Base-by-base conservation (phyloP, 1,140 invertebrate genomes). In the Propsilocerus akamusi region DNA sequence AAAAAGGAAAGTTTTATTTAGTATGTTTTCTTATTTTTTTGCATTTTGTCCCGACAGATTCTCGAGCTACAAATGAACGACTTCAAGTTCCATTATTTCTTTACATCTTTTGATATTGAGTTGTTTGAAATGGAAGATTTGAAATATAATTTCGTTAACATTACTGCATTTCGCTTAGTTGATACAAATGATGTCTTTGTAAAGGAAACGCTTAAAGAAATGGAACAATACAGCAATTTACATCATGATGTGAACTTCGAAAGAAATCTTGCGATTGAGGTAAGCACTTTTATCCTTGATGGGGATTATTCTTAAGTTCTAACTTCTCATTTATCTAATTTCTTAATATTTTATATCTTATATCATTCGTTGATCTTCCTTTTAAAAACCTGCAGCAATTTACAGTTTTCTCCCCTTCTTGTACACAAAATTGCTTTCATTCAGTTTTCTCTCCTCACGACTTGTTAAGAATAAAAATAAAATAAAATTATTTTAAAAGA, bases 131-230 rank as follows among this genome's bases (percentile, higher is more conserved):
- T 94, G 50, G 88, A 93, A 67, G 88, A 94, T 63, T 93, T 94
- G 68, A 88, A 87, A 61, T 92, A 93, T 69, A 93, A 93, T 67
- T 81, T 81, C 50, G 89, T 93, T 11, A 94, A 94, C 65, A 92
- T 94, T 70, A 93, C 88, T 32, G 85, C 87, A 5, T 94, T 87
- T 68, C 72, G 89, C 48, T 67, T 94, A 50, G 85, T 92, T 3
- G 86, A 93, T 61, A 71, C 81, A 3, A 82, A 81, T 12, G 78
- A 86, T 53, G 71, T 77, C 22, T 77, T 78, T 56, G 83, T 90
- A 3, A 74, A 75, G 53, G 80, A 86, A 51, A 72, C 78, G 6
- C 69, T 93, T 2, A 75, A 80, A 54, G 80, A 88, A 54, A 91
- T 94, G 81, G 83, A 88, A 67, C n/a, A n/a, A n/a, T n/a, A n/a